Conservation (phyloP, 2,888 invertebrate species). For the Kuschelorhynchus macadamiae region DNA sequence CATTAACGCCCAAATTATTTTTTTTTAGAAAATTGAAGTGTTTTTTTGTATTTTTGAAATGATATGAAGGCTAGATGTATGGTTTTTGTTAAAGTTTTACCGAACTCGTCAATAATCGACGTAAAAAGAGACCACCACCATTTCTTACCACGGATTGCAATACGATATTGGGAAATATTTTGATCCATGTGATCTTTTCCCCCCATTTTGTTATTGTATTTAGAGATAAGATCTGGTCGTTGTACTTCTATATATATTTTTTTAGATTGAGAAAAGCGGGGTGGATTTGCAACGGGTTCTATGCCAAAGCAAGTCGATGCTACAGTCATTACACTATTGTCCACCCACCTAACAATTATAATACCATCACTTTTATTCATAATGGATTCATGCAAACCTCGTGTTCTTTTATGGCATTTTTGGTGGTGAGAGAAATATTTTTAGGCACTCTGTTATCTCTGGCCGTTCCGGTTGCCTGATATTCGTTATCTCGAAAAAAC, state of each 20-base stretch:
- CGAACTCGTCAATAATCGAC: constrained; percentile 33
- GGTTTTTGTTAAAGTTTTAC: no score
- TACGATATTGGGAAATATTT: constrained; percentile 14
- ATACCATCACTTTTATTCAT: constrained; percentile 30
- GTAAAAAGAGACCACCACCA: constrained; percentile 39
- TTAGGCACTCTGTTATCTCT: no score
- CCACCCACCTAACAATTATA: constrained; percentile 29
- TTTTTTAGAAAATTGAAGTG: no score
- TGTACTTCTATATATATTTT: constrained; percentile 17
- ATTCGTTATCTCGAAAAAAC: no score
- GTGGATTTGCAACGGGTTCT: background rate
- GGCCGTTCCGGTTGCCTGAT: no score
- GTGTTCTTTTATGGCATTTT: constrained; percentile 12
- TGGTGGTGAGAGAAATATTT: constrained; percentile 16
- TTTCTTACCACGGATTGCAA: constrained; percentile 22
- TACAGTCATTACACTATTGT: constrained; percentile 25
- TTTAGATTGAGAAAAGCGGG: constrained; percentile 7
- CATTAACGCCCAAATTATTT: no score
- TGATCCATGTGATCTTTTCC: constrained; percentile 30
- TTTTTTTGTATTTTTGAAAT: no score
- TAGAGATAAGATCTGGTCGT: constrained; percentile 14
- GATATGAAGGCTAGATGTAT: no score
- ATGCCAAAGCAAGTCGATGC: constrained; percentile 15
- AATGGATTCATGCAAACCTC: constrained; percentile 1
- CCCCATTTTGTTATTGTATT: constrained; percentile 31